A percentile compares a stretch with the other conserved stretches of the same genome.
phyloP scores from a whole-genome alignment of 53 echinoderm and acorn worm species.

The Apostichopus leukothele region DNA sequence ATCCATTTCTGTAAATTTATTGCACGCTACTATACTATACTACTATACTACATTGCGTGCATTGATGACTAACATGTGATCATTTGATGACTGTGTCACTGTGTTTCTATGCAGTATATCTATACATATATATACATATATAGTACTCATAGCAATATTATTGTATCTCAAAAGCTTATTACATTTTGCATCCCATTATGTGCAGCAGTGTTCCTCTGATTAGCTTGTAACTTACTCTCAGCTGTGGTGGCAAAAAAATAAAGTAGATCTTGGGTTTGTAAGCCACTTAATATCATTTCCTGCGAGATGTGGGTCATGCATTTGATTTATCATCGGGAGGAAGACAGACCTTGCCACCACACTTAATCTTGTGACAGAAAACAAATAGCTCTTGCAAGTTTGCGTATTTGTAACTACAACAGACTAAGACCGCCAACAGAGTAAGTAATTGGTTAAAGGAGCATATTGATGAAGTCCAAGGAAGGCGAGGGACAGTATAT shows the following conservation, averaged over 20 bases:
- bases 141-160: too few species aligned
- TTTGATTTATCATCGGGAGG: not conserved
- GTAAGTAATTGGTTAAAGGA: conserved; percentile 8
- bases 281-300: not conserved
- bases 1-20: too few species aligned
- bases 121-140: too few species aligned
- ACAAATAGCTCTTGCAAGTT: not conserved
- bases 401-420: conserved; percentile 28
- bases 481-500: not conserved
- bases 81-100: too few species aligned
- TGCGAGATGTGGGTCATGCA: conserved; percentile 2
- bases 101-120: too few species aligned
- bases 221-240: not conserved
- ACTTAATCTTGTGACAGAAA: conserved; percentile 14
- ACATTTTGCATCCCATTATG: too few species aligned
- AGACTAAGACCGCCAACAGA: conserved; percentile 28
- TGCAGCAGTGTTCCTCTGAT: not conserved
- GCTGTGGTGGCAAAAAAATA: not conserved
- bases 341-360: not conserved
- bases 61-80: too few species aligned
- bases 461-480: not conserved
- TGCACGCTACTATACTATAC: too few species aligned
- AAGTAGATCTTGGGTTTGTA: not conserved
- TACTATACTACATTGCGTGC: too few species aligned
- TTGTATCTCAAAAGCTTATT: too few species aligned